Percentiles rank a stretch among this genome's conserved stretches.
Evolutionary conservation across 1,140 invertebrate genomes (phyloP).

Genomic region (Microplitis mediator): DNA sequence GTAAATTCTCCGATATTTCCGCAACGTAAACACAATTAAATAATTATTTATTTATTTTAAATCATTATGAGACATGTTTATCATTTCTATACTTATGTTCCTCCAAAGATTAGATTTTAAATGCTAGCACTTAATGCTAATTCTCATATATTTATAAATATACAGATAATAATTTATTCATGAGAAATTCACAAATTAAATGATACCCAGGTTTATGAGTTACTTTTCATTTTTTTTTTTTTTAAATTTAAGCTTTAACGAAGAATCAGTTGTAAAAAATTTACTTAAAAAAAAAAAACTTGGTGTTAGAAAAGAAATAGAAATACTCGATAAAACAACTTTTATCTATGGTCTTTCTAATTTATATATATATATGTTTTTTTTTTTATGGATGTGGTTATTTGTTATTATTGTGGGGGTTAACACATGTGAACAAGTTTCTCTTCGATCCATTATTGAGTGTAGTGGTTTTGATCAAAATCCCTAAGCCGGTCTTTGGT

Average conservation of each 20-base stretch:
- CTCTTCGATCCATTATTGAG: conserved; percentile 1
- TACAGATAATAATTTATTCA: no score
- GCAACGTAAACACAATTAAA: background rate
- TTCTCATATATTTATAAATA: no score
- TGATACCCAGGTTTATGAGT: background rate
- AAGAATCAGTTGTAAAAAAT: background rate
- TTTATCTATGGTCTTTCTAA: background rate
- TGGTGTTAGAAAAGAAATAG: background rate
- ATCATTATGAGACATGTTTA: background rate
- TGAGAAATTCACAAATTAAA: no score
- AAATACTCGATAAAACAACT: background rate
- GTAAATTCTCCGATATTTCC: conserved; percentile 5
- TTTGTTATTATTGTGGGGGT: no score
- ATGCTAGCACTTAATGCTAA: no score
- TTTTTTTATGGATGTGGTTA: no score
- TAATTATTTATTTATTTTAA: background rate
- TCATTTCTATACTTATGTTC: background rate
- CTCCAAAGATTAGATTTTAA: no score
- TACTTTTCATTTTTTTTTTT: background rate
- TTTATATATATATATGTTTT: no score
- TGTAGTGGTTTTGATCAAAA: background rate
- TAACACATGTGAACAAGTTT: background rate
- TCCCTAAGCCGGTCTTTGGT: background rate
- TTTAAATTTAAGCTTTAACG: background rate
- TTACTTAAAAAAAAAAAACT: background rate